Evolutionary conservation across 2,113 vertebrate species (phyloP).

Genomic region (Nycticebus coucang): DNA sequence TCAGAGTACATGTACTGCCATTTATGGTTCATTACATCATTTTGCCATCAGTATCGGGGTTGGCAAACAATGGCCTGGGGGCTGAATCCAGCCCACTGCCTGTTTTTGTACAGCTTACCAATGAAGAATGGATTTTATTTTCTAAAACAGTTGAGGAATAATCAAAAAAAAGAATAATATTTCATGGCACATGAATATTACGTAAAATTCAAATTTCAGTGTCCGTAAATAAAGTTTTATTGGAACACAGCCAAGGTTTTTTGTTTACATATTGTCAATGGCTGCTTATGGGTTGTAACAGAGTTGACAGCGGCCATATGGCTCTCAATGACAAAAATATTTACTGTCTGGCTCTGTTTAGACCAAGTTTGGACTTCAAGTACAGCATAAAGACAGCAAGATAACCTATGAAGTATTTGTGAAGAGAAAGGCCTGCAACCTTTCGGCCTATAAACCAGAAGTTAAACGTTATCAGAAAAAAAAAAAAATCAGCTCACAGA

Average conservation of each 20-base stretch:
- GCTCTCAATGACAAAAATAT: neutral
- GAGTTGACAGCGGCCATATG: neutral
- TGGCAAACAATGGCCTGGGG: neutral
- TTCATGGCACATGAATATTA: neutral
- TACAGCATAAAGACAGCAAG: neutral
- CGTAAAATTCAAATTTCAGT: constrained; percentile 7
- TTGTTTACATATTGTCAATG: neutral
- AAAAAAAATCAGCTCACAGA: constrained; percentile 6
- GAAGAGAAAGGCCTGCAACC: neutral
- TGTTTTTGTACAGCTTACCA: neutral
- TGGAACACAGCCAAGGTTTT: neutral
- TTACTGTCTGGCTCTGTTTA: neutral
- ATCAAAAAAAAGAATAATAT: neutral
- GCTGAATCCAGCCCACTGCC: neutral
- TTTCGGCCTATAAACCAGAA: neutral
- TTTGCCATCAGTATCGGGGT: neutral
- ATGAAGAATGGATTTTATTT: neutral
- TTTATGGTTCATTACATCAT: neutral
- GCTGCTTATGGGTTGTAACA: neutral
- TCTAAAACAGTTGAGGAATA: neutral
- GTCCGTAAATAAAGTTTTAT: constrained; percentile 48
- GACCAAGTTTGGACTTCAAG: neutral
- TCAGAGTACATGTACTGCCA: neutral
- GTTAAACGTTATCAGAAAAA: neutral
- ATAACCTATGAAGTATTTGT: neutral